Base-by-base conservation (phyloP, 2,113 vertebrate species). In the Nipponia nippon region DNA sequence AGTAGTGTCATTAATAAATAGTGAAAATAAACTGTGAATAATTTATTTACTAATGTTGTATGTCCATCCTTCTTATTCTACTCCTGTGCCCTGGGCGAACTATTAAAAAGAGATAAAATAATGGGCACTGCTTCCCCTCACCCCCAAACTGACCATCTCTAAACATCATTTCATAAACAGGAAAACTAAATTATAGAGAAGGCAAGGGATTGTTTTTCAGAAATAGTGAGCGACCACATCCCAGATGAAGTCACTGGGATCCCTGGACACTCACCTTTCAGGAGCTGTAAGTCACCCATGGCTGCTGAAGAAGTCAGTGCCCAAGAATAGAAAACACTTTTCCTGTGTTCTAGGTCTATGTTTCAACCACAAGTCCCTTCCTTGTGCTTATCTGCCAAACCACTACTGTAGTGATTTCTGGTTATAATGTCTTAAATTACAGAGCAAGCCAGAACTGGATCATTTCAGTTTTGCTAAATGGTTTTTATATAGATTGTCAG, bases 401-500 rank as follows among this genome's bases (percentile, higher is more conserved):
- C 91, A 30, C 62, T 83, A 52, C 67, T 78, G 55, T 62, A 83
- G 70, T 73, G 90, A 91, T 79, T 93, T 97, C 89, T 97, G 77
- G 40, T 83, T 93, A 95, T 93, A 73, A 95, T 46, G 67, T 69
- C 87, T 89, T 87, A 93, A 97, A 97, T 95, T 97, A 97, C 61
- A 95, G 91, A 83, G 80, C 29, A 77, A 87, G 50, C 32, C 50
- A 85, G 82, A 93, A 81, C 25, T 46, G 69, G 61, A 87, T 81
- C 14, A 55, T 96, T 97, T 95, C 2, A 32, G 90, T 87, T 96
- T 94, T 89, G 58, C 91, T 93, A 96, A 97, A 92, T 93, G 83
- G 21, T 90, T 97, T 95, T 96, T 97, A 95, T 95, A 95, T 91
- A 95, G 92, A 92, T 95, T 89, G 87, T 77, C 70, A 87, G 71